Evolutionary conservation across 2,797 vertebrate genomes (phyloP), one percentile per base, ranked within the genome.

Genomic region (Lycodopsis pacificus): DNA sequence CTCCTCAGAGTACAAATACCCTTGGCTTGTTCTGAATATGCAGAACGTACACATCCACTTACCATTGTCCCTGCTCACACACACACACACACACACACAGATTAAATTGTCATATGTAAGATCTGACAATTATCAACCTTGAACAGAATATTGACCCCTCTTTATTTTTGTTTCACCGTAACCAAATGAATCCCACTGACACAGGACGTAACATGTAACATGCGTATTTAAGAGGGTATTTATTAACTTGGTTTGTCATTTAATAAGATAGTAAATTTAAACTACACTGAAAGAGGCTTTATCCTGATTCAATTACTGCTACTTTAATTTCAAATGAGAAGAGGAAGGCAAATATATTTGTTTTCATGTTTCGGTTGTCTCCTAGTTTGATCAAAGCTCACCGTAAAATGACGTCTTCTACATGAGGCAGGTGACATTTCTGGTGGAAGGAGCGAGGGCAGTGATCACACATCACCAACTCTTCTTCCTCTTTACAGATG

Each of bases 381-480:
- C 2, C 6, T 12, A 3, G 22, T 46, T 13, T 44, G 3, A 19
- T 64, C 11, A 36, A 62, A 30, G 7, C 92, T 93, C 75, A 95
- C 94, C 15, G 0, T 30, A 91, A 0, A 6, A 32, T 11, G 1
- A 0, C 0, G 1, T 76, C 58, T 0, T 83, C 65, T 1, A 93
- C 0, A 17, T 71, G 27, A 49, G 95, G 95, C 8, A 95, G 80
- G 77, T 95, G 95, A 69, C 95, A 96, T 3, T 27, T 15, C 42
- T 69, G 51, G 82, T 96, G 95, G 83, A 95, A 96, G 57, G 93
- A 88, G 53, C 86, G 90, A 1, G 94, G 94, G 51, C 95, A 95
- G 0, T 40, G 0, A 9, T 95, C 94, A 67, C 95, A 96, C 58
- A 64, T 30, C 22, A 93, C 89, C 61, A 95, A 67, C 0, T 59